Percentiles rank a stretch among this genome's conserved stretches.
These are phyloP conservation scores for Minunthozetes semirufus DNA, from an alignment of 2,888 invertebrate genomes.

Conservation along the genomic window DNA sequence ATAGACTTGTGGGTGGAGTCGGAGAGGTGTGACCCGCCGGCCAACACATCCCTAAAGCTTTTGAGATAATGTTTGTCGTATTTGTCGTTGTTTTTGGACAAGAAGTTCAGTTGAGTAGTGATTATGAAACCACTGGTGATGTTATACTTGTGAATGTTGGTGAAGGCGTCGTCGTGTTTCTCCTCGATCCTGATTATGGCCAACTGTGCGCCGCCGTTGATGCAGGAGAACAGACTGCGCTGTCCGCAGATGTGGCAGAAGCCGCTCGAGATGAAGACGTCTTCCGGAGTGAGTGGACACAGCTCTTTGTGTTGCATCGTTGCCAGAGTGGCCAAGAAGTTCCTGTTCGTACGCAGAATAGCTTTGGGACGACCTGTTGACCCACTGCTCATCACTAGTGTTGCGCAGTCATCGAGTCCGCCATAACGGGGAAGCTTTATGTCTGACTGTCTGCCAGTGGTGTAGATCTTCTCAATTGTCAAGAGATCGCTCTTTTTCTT, in stretches of 20 bases:
- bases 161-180: neutral
- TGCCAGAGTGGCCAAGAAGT: neutral
- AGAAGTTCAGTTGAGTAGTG: slow-evolving; percentile 2
- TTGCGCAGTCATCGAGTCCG: neutral
- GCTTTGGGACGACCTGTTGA: neutral
- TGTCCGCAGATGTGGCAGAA: neutral
- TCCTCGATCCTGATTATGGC: neutral
- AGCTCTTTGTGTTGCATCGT: slow-evolving; percentile 4
- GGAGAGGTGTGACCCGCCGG: neutral
- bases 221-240: neutral
- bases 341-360: neutral
- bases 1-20: neutral
- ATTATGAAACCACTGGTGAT: slow-evolving; percentile 10
- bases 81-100: neutral
- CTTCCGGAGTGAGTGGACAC: neutral
- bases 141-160: neutral
- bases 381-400: neutral
- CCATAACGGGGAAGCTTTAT: neutral
- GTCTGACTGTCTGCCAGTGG: neutral
- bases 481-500: slow-evolving; percentile 1
- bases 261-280: neutral
- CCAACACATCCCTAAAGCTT: neutral
- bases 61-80: neutral
- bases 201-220: slow-evolving; percentile 20
- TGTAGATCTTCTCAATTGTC: neutral